These are phyloP conservation scores for Pteropus alecto DNA, from an alignment of 2,113 vertebrate species.

Conservation along the genomic window DNA sequence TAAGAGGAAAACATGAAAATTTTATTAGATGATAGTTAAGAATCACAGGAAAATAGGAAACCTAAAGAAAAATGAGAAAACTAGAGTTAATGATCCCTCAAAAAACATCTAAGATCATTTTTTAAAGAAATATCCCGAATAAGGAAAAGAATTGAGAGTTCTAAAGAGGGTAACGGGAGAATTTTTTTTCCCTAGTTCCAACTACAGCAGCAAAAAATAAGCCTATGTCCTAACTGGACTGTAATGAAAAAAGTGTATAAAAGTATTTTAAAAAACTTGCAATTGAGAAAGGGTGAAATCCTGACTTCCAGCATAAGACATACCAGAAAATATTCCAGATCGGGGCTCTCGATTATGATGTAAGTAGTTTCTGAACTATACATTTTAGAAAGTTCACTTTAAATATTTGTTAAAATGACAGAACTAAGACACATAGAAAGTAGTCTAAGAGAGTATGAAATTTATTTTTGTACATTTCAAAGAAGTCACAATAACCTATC, in stretches of 20 bases:
- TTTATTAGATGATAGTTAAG: not conserved
- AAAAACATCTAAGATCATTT: not conserved
- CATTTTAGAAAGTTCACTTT: not conserved
- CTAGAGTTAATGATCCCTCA: not conserved
- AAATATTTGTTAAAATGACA: slow-evolving; percentile 27
- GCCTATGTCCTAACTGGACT: not conserved
- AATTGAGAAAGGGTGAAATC: not conserved
- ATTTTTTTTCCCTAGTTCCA: not conserved
- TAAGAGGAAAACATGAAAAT: not conserved
- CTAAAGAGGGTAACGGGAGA: not conserved
- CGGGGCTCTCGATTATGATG: not conserved
- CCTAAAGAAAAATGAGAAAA: not conserved
- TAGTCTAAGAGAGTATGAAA: not conserved
- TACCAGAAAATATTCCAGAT: slow-evolving; percentile 1
- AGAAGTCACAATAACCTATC: not conserved
- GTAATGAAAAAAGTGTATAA: not conserved
- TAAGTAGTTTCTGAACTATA: not conserved
- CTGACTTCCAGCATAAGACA: not conserved
- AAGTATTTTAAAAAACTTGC: not conserved
- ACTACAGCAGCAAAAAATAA: not conserved
- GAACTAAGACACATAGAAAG: not conserved
- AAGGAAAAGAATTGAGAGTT: not conserved
- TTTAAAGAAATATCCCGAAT: not conserved
- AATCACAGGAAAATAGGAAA: not conserved
- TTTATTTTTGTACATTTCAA: not conserved